Conservation (phyloP, 2,888 invertebrate genomes). For the Pediacus dermestoides region DNA sequence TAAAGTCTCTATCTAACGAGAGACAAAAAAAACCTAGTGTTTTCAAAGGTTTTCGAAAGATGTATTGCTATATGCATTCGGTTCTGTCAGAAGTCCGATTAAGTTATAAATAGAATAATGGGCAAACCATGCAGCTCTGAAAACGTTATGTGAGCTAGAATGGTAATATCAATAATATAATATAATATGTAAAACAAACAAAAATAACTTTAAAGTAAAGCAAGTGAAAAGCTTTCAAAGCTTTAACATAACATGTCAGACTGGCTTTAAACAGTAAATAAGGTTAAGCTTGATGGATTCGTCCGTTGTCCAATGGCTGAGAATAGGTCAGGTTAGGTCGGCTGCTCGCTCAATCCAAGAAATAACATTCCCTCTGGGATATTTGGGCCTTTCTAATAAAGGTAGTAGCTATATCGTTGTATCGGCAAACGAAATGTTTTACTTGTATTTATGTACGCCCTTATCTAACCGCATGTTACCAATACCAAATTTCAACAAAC, state of each 20-base stretch:
- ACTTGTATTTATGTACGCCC: constrained; percentile 9
- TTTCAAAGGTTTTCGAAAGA: too few relatives aligned
- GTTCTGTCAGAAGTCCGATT: too few relatives aligned
- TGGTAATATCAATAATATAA: too few relatives aligned
- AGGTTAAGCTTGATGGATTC: constrained; percentile 28
- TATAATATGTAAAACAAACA: too few relatives aligned
- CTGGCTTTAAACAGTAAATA: constrained; percentile 24
- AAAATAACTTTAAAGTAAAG: too few relatives aligned
- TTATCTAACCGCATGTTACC: constrained; percentile 10
- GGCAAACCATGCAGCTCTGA: too few relatives aligned
- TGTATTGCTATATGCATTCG: too few relatives aligned
- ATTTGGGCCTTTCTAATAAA: constrained; percentile 19
- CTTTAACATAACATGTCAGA: constrained; percentile 23
- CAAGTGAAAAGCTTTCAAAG: constrained; percentile 23
- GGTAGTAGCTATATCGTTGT: too few relatives aligned
- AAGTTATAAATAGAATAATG: too few relatives aligned
- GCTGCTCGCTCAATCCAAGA: constrained; percentile 22
- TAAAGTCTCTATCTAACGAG: too few relatives aligned
- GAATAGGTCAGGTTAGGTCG: constrained; percentile 22
- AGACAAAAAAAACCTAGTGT: too few relatives aligned
- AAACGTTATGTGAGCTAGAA: too few relatives aligned
- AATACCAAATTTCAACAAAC: constrained; percentile 6
- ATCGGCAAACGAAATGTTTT: constrained; percentile 8
- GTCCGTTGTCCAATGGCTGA: constrained; percentile 17
- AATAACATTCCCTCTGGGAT: constrained; percentile 25